Conservation (phyloP, 1,140 invertebrate species). For the Metopolophium dirhodum region DNA sequence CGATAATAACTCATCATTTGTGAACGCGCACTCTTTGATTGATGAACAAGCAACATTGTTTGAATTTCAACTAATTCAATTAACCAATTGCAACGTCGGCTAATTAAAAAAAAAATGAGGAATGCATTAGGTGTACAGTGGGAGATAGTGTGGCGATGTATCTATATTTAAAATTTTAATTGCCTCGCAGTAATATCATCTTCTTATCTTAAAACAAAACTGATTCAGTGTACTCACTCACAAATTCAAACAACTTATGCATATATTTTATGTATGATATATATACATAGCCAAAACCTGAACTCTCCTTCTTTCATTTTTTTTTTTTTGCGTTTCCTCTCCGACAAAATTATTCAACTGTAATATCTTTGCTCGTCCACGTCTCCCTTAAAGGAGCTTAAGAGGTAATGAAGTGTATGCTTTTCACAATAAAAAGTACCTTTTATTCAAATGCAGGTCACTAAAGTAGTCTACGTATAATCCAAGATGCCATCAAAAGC, state of each 20-base stretch:
- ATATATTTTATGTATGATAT: not conserved
- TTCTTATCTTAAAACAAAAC: conserved; percentile 10
- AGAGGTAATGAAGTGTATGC: conserved; percentile 54
- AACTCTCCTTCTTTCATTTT: conserved; percentile 31
- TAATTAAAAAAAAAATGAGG: conserved; percentile 19
- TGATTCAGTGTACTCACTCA: not conserved
- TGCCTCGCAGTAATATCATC: not conserved
- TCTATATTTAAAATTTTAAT: conserved; percentile 12
- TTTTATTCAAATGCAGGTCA: conserved; percentile 46
- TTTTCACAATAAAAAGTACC: conserved; percentile 46
- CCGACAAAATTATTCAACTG: conserved; percentile 49
- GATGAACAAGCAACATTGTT: not conserved
- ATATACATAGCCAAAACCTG: not conserved
- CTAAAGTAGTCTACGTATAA: conserved; percentile 24
- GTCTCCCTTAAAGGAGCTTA: conserved; percentile 30
- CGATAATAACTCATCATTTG: conserved; percentile 35
- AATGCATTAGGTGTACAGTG: not conserved
- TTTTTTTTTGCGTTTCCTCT: conserved; percentile 31
- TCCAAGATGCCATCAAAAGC: not conserved
- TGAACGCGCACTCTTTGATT: not conserved
- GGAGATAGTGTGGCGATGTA: not conserved
- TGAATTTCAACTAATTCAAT: conserved; percentile 9
- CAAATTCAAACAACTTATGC: not conserved
- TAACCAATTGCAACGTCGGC: not conserved
- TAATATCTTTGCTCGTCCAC: conserved; percentile 47